Base-by-base conservation (phyloP, 1,140 invertebrate genomes). In the Drosophila teissieri region DNA sequence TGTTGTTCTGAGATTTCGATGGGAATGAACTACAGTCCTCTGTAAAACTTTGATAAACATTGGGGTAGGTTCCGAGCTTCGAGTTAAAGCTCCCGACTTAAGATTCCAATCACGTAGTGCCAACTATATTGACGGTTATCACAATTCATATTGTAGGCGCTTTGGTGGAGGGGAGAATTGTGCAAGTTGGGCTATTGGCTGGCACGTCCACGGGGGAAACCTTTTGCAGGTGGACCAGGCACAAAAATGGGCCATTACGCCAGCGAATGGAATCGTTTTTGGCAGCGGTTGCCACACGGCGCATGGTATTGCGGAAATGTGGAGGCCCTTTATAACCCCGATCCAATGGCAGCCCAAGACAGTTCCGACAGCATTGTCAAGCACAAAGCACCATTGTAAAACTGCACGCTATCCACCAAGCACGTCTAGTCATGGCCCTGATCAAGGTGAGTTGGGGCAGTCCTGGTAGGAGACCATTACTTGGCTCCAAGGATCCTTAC, bases 171-270 rank as follows among this genome's bases (percentile, higher is more conserved):
- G 31, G 14, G 34, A 52, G 51, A 48, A 56, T 79, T 83, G 72
- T 63, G 80, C 56, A 78, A 78, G 61, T 14, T 11, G 61, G 51
- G n/a, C 27, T 17, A 48, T 49, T 68, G 45, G 46, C 44, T 56
- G 79, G 83, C 83, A 88, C 83, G 83, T 89, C 42, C 39, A 48
- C 45, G 77, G 80, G 68, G 76, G 73, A 89, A 88, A 88, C 78
- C 51, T 73, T 17, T 42, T 17, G n/a, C 34, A 36, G 49, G 12
- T 31, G 1, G 37, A 46, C 37, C 48, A 39, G 31, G 53, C 49
- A 31, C 58, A 27, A 62, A 48, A 67, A 44, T 53, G 39, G 46
- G 40, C 45, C 42, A 42, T 86, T 81, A 57, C 68, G 56, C 75
- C 74, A 81, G 51, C n/a, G 5, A 36, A 57, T 61, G 61, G 62